Conservation (phyloP, 2,797 vertebrate genomes). For the Galagoides demidoff region DNA sequence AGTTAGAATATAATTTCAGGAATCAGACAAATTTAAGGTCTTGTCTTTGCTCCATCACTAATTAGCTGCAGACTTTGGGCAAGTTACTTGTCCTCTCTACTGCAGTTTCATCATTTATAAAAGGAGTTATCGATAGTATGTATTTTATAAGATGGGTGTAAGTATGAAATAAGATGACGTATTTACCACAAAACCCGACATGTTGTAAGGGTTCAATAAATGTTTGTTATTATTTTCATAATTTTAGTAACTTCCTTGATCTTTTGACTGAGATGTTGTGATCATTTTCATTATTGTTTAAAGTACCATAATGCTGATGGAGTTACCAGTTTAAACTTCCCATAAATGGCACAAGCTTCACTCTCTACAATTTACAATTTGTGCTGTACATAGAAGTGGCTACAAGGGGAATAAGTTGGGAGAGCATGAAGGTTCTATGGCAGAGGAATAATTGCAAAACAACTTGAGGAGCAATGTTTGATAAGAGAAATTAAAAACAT, state of each 20-base stretch:
- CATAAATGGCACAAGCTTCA: neutral
- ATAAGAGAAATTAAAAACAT: neutral
- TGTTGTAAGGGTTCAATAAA: conserved; percentile 12
- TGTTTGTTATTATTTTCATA: conserved; percentile 31
- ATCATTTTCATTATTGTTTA: conserved; percentile 53
- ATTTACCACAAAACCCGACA: neutral
- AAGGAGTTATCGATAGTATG: neutral
- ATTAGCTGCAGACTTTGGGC: neutral
- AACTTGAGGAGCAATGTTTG: neutral
- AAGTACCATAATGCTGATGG: neutral
- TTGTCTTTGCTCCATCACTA: neutral
- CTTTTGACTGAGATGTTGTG: neutral
- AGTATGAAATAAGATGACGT: neutral
- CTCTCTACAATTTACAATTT: neutral
- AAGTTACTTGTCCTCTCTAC: neutral
- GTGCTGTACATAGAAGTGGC: neutral
- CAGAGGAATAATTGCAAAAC: neutral
- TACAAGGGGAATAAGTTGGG: neutral
- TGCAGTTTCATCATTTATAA: neutral
- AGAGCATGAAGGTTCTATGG: neutral
- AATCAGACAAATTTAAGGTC: neutral
- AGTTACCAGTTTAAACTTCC: neutral
- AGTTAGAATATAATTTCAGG: neutral
- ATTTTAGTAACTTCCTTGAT: conserved; percentile 49
- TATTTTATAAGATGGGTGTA: neutral